Evolutionary conservation across 1,140 invertebrate species (phyloP), one percentile per base, ranked within the genome.

Genomic region (Ooceraea biroi): DNA sequence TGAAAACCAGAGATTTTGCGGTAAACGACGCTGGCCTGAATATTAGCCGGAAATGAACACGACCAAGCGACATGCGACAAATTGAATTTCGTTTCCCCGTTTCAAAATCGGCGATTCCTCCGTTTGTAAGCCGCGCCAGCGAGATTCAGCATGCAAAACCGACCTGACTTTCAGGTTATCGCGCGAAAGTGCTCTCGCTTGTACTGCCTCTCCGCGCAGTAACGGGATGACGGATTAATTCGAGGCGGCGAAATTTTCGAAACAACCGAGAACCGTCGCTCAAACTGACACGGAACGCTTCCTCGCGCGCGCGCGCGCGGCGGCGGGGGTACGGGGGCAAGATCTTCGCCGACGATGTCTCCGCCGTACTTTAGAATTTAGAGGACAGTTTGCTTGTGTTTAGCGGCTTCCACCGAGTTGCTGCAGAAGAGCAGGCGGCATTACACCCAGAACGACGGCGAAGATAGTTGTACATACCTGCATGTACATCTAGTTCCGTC

Each of bases 381-480:
- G 41, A 68, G 50, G 80, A 74, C 71, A 69, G 61, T 76, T 84
- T 68, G 71, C 68, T 82, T 85, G 50, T 83, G 71, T 85, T 85
- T 69, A 69, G 71, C 71, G 84, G 84, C 73, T 83, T 76, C 61
- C 19, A 50, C 25, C 52, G 46, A 83, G 68, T 83, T 48, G 58
- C 68, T 63, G 58, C 44, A 41, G 50, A 52, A 65, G 50, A 63
- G 52, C 68, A 83, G 52, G 66, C 46, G 41, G 30, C 80, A 84
- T 84, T 84, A 84, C 73, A 77, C 55, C 41, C 52, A 44, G 44
- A 25, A 14, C 68, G 41, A 74, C 41, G 61, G 22, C 55, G 36
- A 66, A 84, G 82, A 84, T 84, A 78, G 60, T 65, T 63, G 77
- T 61, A 82, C 36, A 72, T 61, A 69, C 58, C n/a, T 82, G 57